Base-by-base conservation (phyloP, 2,113 vertebrate species). In the Pithys albifrons region DNA sequence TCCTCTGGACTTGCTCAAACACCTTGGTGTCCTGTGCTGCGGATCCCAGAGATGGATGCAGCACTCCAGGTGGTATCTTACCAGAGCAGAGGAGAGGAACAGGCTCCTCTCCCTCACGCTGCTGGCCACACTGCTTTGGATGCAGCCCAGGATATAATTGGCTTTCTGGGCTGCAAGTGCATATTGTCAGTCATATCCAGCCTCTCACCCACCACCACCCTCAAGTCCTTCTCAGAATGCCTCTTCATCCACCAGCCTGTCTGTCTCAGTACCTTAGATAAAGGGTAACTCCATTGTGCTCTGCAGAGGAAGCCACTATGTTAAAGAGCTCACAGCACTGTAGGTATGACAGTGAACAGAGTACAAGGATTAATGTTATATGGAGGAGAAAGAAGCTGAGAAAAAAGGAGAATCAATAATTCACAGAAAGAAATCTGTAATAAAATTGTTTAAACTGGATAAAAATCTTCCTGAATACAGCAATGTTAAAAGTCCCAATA, bases 1-100 rank as follows among this genome's bases (percentile, higher is more conserved):
- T 39, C 8, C 16, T 29, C 62, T 75, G 19, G 19, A 46, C 24
- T 54, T 24, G 19, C 2, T 46, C 15, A 19, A 67, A 28, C 15
- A 29, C 5, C 4, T 17, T 19, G 0, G 39, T 28, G 10, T 52
- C 23, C 16, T 67, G 8, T 74, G 19, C 33, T 52, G 52, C 7
- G 29, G 7, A 46, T 8, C 15, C 19, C 61, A 59, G 54, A n/a
- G 12, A 5, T 39, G 33, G 5, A 24, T 17, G 35, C 19, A 46
- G 8, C 1, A 4, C 9, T 59, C 2, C 27, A 58, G 27, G 4
- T 6, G 23, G 31, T 3, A 0, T 59, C 9, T 74, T 18, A 45
- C 14, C 25, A 72, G 20, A 35, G n/a, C 10, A 9, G 65, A 71
- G 41, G 31, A 66, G 69, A 58, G 37, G 43, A 15, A 27, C 27